Evolutionary conservation across 2,888 invertebrate species (phyloP), one percentile per base, ranked within the genome.

Genomic region (Tenthredo livida): DNA sequence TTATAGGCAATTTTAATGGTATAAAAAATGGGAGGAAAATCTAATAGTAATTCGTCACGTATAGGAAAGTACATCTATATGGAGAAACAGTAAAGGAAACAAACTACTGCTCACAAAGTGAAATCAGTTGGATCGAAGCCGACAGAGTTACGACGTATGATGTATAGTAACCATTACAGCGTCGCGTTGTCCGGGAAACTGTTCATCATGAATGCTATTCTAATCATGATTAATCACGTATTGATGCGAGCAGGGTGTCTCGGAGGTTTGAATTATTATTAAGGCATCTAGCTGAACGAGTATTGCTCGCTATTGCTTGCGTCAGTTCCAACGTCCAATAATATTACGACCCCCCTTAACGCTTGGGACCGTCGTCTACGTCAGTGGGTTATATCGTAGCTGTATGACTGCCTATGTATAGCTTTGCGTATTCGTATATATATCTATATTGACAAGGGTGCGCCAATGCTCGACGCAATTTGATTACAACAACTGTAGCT

Each of bases 171-270:
- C 77, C 84, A 77, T 78, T 78, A 78, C 78, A 75, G 73, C 75
- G 67, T 84, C 77, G 65, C 77, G 75, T 77, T 84, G 84, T 77
- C 58, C 77, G 78, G 58, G 84, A 78, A 84, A 78, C 84, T 84
- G 84, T 77, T 84, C 84, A 61, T 73, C 75, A 75, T 84, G 77
- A 84, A 84, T 84, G 84, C 84, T 77, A 47, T 78, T 84, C 84
- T 84, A 84, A 84, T 84, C 84, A 84, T 84, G 78, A 84, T 84
- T 84, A 84, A 84, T 84, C 84, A 84, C 78, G 77, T 78, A 84
- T 84, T 84, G 84, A 84, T 84, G 77, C 65, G 84, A 58, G 65
- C 78, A 65, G 73, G 73, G 84, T 84, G 84, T 84, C 84, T 84
- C 78, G 84, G 84, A 43, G 77, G 84, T 84, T 84, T 84, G 84